These are phyloP conservation scores for Buceros bicornis DNA, from an alignment of 2,797 vertebrate species.

Conservation along the genomic window DNA sequence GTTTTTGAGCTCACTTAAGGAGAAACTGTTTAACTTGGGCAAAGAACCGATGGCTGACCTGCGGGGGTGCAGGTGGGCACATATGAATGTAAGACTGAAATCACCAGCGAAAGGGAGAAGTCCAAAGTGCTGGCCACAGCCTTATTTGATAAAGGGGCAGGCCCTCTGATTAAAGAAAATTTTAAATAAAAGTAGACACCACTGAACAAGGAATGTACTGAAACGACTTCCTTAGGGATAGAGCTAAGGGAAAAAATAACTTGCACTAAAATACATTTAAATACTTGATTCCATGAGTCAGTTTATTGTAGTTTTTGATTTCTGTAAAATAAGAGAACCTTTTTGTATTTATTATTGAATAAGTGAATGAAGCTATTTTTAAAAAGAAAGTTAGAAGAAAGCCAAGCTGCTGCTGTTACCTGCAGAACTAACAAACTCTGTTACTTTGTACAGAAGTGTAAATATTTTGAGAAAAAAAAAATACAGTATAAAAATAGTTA, in stretches of 20 bases:
- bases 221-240: conserved; percentile 94
- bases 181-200: conserved; percentile 95
- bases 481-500: conserved; percentile 93
- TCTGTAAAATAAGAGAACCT: conserved; percentile 98
- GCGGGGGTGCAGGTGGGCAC: conserved; percentile 73
- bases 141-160: conserved; percentile 96
- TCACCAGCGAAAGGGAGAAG: conserved; percentile 96
- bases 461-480: conserved; percentile 91
- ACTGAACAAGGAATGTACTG: conserved; percentile 99
- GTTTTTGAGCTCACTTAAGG: conserved; percentile 80
- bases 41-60: conserved; percentile 79
- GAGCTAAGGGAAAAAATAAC: conserved; percentile 98
- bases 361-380: conserved; percentile 99
- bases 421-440: conserved; percentile 96
- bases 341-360: conserved; percentile 99
- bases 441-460: conserved; percentile 99
- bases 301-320: conserved; percentile 99
- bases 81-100: conserved; percentile 91
- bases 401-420: conserved; percentile 96
- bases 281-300: conserved; percentile 99
- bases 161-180: conserved; percentile 89
- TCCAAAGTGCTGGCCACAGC: conserved; percentile 98
- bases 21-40: conserved; percentile 81
- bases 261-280: conserved; percentile 99
- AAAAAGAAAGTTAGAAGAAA: conserved; percentile 91